Conservation (phyloP, 2,113 vertebrate species). For the Corythornis madagascariensis region DNA sequence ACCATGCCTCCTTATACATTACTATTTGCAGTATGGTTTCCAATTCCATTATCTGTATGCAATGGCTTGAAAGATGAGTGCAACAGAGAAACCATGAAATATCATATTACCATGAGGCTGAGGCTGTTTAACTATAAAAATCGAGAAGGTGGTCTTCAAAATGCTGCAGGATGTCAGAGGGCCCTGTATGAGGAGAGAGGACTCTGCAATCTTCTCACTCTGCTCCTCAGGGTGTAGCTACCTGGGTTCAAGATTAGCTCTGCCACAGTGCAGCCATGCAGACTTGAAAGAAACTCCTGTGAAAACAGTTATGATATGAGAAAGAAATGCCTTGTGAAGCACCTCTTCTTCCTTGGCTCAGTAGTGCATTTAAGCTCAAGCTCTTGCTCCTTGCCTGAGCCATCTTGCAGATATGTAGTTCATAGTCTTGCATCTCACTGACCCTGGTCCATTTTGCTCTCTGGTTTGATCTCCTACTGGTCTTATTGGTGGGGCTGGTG, state of each 20-base stretch:
- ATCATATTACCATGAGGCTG: not conserved
- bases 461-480: not conserved
- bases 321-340: not conserved
- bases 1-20: not conserved
- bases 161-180: not conserved
- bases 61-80: not conserved
- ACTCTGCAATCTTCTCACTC: not conserved
- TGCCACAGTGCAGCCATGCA: not conserved
- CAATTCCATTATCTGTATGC: not conserved
- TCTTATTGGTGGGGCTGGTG: not conserved
- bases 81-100: not conserved
- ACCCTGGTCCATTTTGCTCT: not conserved
- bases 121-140: not conserved
- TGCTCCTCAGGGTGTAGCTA: not conserved
- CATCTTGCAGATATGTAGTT: accelerated
- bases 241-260: not conserved
- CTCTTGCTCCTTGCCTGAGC: not conserved
- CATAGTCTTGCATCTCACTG: not conserved
- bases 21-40: not conserved
- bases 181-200: not conserved
- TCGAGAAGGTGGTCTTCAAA: not conserved
- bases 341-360: not conserved
- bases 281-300: not conserved
- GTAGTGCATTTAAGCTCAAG: not conserved
- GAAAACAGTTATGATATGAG: not conserved